phyloP scores from a whole-genome alignment of 2,113 vertebrate species.

The Glareola pratincola region DNA sequence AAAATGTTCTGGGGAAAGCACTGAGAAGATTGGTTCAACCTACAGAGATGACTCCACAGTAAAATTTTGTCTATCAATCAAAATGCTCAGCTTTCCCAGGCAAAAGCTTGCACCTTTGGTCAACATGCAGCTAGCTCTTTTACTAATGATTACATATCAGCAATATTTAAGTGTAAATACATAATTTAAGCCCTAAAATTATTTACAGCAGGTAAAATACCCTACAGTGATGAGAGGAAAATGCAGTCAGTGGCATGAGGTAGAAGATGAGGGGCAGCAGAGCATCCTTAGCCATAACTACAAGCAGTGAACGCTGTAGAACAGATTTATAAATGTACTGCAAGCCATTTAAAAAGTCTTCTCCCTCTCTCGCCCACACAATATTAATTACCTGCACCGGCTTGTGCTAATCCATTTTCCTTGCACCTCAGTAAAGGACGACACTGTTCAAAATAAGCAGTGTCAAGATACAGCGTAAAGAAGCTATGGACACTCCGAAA shows the following conservation, averaged over 20 bases:
- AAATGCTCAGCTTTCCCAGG: not conserved
- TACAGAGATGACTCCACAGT: not conserved
- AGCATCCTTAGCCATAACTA: conserved; percentile 15
- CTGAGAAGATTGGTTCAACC: not conserved
- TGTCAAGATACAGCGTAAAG: not conserved
- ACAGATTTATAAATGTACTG: conserved; percentile 37
- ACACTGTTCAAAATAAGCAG: conserved; percentile 5
- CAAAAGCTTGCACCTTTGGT: not conserved
- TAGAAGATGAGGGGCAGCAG: not conserved
- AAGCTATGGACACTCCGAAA: conserved; percentile 7
- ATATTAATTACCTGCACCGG: conserved; percentile 44
- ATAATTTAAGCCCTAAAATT: not conserved
- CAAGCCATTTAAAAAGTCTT: conserved; percentile 21
- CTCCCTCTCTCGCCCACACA: conserved; percentile 22
- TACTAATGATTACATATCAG: not conserved
- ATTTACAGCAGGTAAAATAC: not conserved
- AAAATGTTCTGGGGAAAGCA: not conserved
- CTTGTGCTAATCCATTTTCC: conserved; percentile 44
- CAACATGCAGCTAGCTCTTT: not conserved
- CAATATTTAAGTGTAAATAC: not conserved
- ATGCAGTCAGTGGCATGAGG: not conserved
- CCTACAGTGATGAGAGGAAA: not conserved
- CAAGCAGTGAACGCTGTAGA: not conserved
- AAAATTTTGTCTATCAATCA: not conserved
- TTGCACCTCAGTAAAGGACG: conserved; percentile 37